Evolutionary conservation across 2,113 vertebrate genomes (phyloP).

Genomic region (Panthera leo): DNA sequence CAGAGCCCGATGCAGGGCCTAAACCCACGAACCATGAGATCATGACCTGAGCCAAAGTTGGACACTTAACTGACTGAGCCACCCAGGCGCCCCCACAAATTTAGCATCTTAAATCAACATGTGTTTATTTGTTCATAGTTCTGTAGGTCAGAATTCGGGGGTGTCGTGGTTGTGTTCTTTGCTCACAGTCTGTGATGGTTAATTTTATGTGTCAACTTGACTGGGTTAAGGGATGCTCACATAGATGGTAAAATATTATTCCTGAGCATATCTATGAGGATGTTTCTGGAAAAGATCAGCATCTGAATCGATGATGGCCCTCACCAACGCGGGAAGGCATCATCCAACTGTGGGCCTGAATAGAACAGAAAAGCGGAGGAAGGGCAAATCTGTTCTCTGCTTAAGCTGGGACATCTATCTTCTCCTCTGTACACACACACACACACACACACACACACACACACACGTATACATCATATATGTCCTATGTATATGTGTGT

Average conservation of each 20-base stretch:
- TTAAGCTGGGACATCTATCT: background rate
- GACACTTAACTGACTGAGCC: no score
- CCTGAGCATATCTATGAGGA: background rate
- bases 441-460: no score
- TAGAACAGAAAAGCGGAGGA: background rate
- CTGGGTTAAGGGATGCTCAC: background rate
- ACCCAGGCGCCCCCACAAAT: no score
- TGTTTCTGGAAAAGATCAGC: background rate
- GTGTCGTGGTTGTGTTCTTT: background rate
- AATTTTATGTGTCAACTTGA: background rate
- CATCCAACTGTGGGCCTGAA: background rate
- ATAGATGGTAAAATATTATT: background rate
- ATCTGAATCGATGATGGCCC: background rate
- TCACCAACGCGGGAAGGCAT: background rate
- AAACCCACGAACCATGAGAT: no score
- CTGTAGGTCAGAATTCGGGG: background rate
- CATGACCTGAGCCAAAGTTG: no score
- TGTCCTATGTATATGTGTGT: no score
- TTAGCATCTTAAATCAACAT: background rate
- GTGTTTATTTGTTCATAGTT: background rate
- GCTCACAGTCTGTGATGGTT: background rate
- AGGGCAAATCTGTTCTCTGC: background rate
- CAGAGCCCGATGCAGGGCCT: no score
- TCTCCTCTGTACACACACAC: background rate
- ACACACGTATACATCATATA: no score